Percentiles rank a stretch among this genome's conserved stretches.
phyloP scores from a whole-genome alignment of 2,797 vertebrate species.

The Chelidonichthys spinosus region DNA sequence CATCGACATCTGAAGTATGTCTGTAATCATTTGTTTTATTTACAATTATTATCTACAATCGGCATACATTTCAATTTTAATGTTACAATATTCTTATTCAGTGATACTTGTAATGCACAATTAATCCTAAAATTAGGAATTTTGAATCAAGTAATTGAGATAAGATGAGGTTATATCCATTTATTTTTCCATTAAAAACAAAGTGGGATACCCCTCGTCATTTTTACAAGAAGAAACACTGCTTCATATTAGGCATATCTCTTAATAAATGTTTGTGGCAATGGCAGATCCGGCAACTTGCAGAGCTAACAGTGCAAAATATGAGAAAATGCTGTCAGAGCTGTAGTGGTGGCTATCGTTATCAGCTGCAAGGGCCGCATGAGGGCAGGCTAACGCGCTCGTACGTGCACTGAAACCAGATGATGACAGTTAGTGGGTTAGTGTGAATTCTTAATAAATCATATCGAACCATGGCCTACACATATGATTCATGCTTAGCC shows the following conservation, averaged over 20 bases:
- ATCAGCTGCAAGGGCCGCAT: background rate
- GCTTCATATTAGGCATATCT: background rate
- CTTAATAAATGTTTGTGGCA: too few relatives aligned
- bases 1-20: background rate
- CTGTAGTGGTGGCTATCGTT: background rate
- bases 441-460: background rate
- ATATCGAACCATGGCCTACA: background rate
- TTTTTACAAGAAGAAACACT: background rate
- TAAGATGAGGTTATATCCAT: background rate
- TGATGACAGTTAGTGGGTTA: background rate
- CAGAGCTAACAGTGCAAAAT: too few relatives aligned
- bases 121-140: background rate
- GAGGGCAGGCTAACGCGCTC: background rate
- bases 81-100: background rate
- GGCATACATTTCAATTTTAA: background rate
- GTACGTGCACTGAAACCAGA: background rate
- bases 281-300: too few relatives aligned
- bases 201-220: background rate
- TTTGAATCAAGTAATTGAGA: background rate
- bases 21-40: constrained; percentile 19
- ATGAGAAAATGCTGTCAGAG: too few relatives aligned
- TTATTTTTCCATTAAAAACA: background rate
- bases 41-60: background rate
- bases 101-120: background rate
- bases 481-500: background rate